These are phyloP conservation scores for Empis stercorea DNA, from an alignment of 2,888 invertebrate genomes.

Conservation along the genomic window DNA sequence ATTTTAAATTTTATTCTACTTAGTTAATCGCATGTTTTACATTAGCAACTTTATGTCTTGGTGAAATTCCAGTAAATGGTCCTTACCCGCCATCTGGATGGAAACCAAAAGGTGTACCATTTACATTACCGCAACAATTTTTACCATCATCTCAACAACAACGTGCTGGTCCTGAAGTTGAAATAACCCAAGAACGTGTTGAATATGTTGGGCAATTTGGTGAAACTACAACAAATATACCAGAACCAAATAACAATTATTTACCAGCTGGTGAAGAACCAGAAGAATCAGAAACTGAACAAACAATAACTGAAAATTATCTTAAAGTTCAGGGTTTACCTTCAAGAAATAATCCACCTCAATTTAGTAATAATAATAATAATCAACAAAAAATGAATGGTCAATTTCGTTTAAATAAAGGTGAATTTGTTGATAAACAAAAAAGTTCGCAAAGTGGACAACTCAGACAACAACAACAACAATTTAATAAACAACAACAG, in stretches of 20 bases:
- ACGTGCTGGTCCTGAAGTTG: constrained; percentile 16
- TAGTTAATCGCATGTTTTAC: constrained; percentile 17
- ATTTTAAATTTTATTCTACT: not conserved
- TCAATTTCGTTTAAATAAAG: constrained; percentile 1
- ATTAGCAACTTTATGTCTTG: constrained; percentile 12
- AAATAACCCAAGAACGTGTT: constrained; percentile 25
- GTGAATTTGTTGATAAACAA: not conserved
- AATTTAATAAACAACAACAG: constrained; percentile 7
- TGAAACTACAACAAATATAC: constrained; percentile 1
- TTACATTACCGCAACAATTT: constrained; percentile 28
- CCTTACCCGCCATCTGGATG: constrained; percentile 35
- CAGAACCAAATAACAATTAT: not conserved
- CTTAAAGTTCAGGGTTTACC: constrained; percentile 16
- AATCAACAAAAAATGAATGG: constrained; percentile 1
- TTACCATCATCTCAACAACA: constrained; percentile 15
- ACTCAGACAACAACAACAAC: constrained; percentile 1
- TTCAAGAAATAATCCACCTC: constrained; percentile 2
- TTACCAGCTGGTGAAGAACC: not conserved
- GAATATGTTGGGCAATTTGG: constrained; percentile 22
- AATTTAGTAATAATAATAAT: constrained; percentile 3
- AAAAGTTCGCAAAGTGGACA: not conserved
- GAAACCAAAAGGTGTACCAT: constrained; percentile 31
- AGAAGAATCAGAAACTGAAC: not conserved
- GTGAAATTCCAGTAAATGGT: constrained; percentile 19
- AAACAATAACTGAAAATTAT: constrained; percentile 7